phyloP scores from a whole-genome alignment of 2,888 invertebrate species.

The Lissonota sp. region DNA sequence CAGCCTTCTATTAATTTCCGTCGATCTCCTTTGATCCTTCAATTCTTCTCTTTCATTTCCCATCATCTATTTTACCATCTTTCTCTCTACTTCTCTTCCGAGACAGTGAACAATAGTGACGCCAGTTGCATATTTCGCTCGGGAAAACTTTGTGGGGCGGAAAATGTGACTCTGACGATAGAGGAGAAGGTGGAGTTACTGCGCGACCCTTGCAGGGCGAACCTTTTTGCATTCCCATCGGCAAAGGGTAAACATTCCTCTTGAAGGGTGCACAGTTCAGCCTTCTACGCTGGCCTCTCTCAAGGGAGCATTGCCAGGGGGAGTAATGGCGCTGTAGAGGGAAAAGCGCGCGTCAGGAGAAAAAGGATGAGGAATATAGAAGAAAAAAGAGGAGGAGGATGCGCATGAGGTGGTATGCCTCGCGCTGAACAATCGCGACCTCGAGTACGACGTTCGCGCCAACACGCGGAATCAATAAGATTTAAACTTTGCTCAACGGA shows the following conservation, averaged over 20 bases:
- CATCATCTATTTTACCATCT: no score
- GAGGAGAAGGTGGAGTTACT: no score
- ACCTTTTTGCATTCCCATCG: not conserved
- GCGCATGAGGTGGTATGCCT: conserved; percentile 53
- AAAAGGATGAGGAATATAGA: not conserved
- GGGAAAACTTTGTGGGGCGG: conserved; percentile 25
- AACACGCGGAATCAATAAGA: conserved; percentile 68
- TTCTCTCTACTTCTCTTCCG: conserved; percentile 10
- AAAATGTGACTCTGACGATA: not conserved
- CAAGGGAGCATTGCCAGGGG: conserved; percentile 1
- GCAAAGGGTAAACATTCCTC: not conserved
- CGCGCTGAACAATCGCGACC: conserved; percentile 60
- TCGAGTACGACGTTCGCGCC: conserved; percentile 62
- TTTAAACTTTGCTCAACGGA: conserved; percentile 58
- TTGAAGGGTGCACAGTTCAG: no score
- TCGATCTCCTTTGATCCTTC: no score
- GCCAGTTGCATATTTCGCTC: conserved; percentile 63
- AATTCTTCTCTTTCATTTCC: no score
- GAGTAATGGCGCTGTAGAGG: not conserved
- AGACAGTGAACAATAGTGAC: conserved; percentile 59
- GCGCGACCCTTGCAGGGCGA: no score
- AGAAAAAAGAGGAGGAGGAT: conserved; percentile 20
- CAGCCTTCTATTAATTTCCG: no score
- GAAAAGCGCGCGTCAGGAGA: not conserved
- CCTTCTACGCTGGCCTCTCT: not conserved